Conservation (phyloP, 2,888 invertebrate genomes). For the Nephrocerus scutellatus region DNA sequence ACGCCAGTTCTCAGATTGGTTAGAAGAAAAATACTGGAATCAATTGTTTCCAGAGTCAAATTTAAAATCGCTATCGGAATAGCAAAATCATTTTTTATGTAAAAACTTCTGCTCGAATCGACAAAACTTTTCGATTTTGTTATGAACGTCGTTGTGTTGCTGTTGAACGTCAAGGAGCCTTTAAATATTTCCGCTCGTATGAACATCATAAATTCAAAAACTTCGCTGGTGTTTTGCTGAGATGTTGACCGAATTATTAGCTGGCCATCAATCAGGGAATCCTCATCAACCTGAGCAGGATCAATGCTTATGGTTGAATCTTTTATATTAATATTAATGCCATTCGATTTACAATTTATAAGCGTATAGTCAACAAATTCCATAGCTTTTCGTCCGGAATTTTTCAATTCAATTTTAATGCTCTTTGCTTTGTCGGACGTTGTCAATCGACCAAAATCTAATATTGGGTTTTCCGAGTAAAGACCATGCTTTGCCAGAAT, state of each 20-base stretch:
- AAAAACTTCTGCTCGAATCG: conserved; percentile 51
- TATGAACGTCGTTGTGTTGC: conserved; percentile 38
- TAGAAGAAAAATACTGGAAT: conserved; percentile 23
- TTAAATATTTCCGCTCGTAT: conserved; percentile 43
- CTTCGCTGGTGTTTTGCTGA: conserved; percentile 17
- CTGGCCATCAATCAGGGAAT: conserved; percentile 32
- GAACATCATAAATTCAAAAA: conserved; percentile 29
- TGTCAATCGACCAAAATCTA: conserved; percentile 78
- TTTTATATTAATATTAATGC: too few species aligned
- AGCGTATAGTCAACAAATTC: conserved; percentile 24
- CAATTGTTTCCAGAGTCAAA: conserved; percentile 53
- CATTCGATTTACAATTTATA: too few species aligned
- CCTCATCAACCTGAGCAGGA: conserved; percentile 30
- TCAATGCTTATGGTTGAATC: too few species aligned
- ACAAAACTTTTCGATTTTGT: conserved; percentile 32
- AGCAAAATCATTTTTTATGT: conserved; percentile 66
- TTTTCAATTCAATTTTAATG: conserved; percentile 45
- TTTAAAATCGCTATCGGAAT: conserved; percentile 67
- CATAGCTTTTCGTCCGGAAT: conserved; percentile 26
- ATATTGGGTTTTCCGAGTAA: conserved; percentile 65
- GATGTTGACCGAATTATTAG: conserved; percentile 27
- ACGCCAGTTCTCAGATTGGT: conserved; percentile 23
- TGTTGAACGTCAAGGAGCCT: conserved; percentile 35
- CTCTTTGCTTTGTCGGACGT: conserved; percentile 59
- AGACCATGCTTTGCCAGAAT: conserved; percentile 64